Percentiles rank a stretch among this genome's conserved stretches.
Conservation (phyloP, 2,113 vertebrate genomes). For the Zeus faber region DNA sequence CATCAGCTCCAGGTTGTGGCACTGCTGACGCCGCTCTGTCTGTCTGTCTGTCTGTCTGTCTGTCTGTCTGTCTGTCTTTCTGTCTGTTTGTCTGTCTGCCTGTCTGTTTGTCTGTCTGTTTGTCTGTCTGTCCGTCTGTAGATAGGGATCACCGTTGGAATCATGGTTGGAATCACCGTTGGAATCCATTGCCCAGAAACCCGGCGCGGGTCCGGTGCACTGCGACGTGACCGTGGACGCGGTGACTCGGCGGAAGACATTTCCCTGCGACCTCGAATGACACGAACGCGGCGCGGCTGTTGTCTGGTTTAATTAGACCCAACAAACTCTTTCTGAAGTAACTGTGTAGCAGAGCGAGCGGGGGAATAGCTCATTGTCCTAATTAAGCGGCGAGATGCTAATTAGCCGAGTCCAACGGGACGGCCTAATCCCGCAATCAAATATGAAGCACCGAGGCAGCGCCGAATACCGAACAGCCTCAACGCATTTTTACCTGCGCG, state of each 20-base stretch:
- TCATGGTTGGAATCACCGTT: no score
- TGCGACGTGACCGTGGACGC: constrained; percentile 1
- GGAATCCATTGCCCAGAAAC: no score
- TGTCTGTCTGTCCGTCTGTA: no score
- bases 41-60: neutral
- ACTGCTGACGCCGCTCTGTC: constrained; percentile 17
- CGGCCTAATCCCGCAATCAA: neutral
- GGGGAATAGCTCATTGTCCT: neutral
- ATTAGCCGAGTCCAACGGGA: neutral
- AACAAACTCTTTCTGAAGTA: neutral
- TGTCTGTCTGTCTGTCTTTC: no score
- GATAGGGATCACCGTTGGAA: no score
- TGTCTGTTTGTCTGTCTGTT: no score
- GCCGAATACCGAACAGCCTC: neutral
- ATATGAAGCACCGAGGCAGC: neutral
- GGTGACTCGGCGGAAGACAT: constrained; percentile 5
- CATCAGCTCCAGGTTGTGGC: constrained; percentile 24
- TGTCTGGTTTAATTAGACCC: constrained; percentile 5
- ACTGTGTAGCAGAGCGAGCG: neutral
- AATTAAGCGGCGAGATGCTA: neutral
- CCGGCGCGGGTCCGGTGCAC: no score
- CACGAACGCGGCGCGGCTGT: neutral
- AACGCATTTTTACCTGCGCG: no score
- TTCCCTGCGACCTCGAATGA: neutral
- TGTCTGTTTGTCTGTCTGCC: no score